Evolutionary conservation across 2,888 invertebrate species (phyloP).

Genomic region (Cordilura impudica): DNA sequence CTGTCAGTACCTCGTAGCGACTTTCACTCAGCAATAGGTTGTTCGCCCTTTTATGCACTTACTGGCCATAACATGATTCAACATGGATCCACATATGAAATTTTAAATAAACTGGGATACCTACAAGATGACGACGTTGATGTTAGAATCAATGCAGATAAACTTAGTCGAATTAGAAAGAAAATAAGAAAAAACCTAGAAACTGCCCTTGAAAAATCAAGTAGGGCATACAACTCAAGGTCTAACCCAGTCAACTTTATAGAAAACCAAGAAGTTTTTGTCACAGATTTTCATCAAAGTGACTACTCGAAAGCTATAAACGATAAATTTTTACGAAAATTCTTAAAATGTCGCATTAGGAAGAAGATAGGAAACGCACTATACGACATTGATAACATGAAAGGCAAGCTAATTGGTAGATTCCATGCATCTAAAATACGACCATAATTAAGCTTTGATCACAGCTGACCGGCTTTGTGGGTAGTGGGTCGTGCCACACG

Average conservation of each 20-base stretch:
- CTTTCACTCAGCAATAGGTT: background rate
- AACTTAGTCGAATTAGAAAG: background rate
- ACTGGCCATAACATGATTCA: conserved; percentile 20
- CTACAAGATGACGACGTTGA: background rate
- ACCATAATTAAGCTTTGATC: background rate
- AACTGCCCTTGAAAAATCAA: background rate
- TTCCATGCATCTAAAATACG: conserved; percentile 7
- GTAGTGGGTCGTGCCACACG: conserved; percentile 22
- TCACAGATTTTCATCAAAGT: background rate
- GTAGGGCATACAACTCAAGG: background rate
- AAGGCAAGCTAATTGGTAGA: conserved; percentile 3
- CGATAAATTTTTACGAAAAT: conserved; percentile 13
- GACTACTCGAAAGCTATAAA: conserved; percentile 8
- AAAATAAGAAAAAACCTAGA: background rate
- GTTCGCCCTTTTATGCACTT: conserved; percentile 13
- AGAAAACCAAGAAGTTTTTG: background rate
- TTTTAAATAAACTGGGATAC: background rate
- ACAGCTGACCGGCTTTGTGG: conserved; percentile 6
- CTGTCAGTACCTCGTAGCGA: background rate
- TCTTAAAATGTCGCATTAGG: background rate
- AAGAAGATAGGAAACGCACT: conserved; percentile 5
- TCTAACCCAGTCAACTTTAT: background rate
- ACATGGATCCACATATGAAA: background rate
- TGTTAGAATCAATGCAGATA: background rate
- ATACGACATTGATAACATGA: background rate